These are phyloP conservation scores for Bufo gargarizans DNA, from an alignment of 2,113 vertebrate genomes.

Conservation along the genomic window DNA sequence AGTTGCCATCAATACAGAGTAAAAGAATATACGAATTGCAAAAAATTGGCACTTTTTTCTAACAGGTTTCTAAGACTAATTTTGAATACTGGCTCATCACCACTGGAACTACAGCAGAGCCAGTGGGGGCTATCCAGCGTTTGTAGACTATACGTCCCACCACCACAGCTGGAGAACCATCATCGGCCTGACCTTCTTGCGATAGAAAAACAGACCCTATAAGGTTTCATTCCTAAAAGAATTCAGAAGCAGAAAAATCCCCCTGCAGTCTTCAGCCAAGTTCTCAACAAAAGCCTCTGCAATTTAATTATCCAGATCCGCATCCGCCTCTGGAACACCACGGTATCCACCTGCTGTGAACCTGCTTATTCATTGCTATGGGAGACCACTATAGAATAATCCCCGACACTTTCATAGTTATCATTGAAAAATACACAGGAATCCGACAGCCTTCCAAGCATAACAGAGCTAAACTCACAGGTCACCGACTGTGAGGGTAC, in stretches of 20 bases:
- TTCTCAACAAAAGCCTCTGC: constrained; percentile 23
- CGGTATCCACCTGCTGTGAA: constrained; percentile 34
- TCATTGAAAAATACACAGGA: background rate
- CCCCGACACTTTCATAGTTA: background rate
- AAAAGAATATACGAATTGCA: background rate
- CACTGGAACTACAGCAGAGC: background rate
- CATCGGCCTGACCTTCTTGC: background rate
- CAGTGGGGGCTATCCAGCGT: background rate
- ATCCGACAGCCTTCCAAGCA: background rate
- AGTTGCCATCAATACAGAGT: background rate
- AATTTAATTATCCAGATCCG: constrained; percentile 39
- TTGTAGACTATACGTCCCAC: background rate
- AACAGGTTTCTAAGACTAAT: too few species aligned
- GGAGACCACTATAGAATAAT: constrained; percentile 13
- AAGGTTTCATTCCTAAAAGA: background rate
- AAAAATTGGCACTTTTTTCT: too few species aligned
- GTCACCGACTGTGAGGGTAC: background rate
- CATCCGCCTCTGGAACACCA: constrained; percentile 34
- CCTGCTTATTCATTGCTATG: constrained; percentile 43
- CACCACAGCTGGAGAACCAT: background rate
- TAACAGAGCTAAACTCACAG: constrained; percentile 35
- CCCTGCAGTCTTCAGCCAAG: constrained; percentile 23
- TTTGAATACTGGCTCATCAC: too few species aligned
- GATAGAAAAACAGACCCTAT: constrained; percentile 2
- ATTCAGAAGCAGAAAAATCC: constrained; percentile 11